A percentile compares a stretch with the other conserved stretches of the same genome.
Conservation (phyloP, 2,888 invertebrate species). For the Chironomus riparius region DNA sequence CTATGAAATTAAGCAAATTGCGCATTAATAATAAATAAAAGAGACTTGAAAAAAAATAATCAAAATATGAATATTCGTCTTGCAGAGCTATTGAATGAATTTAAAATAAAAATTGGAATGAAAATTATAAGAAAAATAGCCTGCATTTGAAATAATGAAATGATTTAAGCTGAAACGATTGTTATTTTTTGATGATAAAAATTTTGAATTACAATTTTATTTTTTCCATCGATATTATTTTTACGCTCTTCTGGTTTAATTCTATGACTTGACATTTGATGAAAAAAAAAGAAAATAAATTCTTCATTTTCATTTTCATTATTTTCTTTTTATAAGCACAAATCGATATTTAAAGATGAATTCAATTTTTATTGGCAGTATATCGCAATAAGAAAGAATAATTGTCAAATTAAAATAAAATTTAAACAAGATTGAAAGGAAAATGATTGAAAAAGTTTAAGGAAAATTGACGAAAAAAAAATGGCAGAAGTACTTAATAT, state of each 20-base stretch:
- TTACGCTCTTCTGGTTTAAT: conserved; percentile 24
- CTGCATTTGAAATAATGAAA: background rate
- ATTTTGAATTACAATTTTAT: conserved; percentile 7
- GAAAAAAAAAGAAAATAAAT: background rate
- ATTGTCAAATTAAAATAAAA: background rate
- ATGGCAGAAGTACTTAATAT: background rate
- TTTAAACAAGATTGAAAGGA: background rate
- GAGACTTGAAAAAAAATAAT: background rate
- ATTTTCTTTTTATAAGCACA: too few species aligned
- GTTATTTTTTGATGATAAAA: conserved; percentile 8
- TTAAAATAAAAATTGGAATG: too few species aligned
- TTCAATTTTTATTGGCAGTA: too few species aligned
- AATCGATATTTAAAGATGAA: too few species aligned
- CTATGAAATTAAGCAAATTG: conserved; percentile 9
- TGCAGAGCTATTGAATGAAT: background rate
- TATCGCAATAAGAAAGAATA: too few species aligned
- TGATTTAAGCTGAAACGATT: background rate
- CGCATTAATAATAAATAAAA: background rate
- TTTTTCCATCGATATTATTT: background rate
- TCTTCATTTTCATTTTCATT: background rate
- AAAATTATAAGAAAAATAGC: background rate
- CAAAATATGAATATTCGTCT: background rate
- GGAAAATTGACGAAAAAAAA: background rate
- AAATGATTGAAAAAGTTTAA: background rate
- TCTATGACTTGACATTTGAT: conserved; percentile 13